Evolutionary conservation across 2,797 vertebrate species (phyloP).

Genomic region (Labeo calbasu): DNA sequence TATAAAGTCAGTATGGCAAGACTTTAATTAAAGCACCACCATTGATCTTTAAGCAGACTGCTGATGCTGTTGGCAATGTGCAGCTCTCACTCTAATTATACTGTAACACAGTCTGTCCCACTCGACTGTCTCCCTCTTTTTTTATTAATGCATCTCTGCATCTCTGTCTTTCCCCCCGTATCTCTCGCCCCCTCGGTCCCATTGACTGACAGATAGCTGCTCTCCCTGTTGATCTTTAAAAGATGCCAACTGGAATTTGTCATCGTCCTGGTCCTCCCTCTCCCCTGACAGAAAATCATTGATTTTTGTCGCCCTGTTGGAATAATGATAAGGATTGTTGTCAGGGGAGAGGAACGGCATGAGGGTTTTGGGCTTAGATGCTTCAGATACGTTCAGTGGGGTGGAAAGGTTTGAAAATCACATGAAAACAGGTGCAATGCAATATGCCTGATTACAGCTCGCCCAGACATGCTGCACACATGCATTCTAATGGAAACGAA

Average conservation of each 20-base stretch:
- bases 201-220: conserved; percentile 38
- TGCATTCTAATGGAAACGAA: conserved; percentile 73
- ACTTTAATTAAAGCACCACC: conserved; percentile 62
- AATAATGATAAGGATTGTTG: conserved; percentile 77
- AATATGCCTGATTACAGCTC: conserved; percentile 67
- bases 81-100: conserved; percentile 70
- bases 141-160: conserved; percentile 58
- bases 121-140: conserved; percentile 23
- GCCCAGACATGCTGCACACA: conserved; percentile 70
- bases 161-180: conserved; percentile 45
- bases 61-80: conserved; percentile 58
- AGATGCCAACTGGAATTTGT: conserved; percentile 62
- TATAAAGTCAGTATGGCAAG: background rate
- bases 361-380: conserved; percentile 43
- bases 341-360: conserved; percentile 56
- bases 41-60: conserved; percentile 64
- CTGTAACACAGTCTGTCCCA: conserved; percentile 55
- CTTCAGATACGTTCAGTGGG: conserved; percentile 69
- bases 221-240: conserved; percentile 58
- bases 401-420: conserved; percentile 67
- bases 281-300: conserved; percentile 54
- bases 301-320: conserved; percentile 75
- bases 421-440: conserved; percentile 40
- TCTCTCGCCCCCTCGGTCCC: conserved; percentile 29
- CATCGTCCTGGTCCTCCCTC: conserved; percentile 43